These are phyloP conservation scores for Acipenser transmontanus DNA, from an alignment of 2,797 vertebrate genomes.

Conservation along the genomic window DNA sequence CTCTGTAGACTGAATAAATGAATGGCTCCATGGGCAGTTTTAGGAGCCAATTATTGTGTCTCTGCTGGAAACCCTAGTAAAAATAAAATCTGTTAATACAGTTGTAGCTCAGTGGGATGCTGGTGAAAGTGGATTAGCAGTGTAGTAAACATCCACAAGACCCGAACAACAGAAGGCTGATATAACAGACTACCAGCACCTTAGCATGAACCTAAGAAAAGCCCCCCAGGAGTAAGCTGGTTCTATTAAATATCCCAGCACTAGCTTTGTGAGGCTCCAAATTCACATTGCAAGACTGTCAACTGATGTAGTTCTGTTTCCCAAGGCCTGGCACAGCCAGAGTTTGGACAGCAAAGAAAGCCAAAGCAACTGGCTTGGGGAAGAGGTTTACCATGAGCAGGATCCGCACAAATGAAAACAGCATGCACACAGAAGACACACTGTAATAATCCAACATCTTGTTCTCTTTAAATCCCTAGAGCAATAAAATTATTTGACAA, in stretches of 20 bases:
- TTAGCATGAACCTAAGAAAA: slow-evolving; percentile 54
- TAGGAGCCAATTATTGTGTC: slow-evolving; percentile 40
- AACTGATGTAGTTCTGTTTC: slow-evolving; percentile 44
- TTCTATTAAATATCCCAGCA: slow-evolving; percentile 48
- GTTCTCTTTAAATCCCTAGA: not conserved
- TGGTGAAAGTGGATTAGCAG: slow-evolving; percentile 41
- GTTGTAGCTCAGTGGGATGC: slow-evolving; percentile 35
- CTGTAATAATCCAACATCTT: not conserved
- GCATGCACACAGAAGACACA: not conserved
- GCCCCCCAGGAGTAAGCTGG: slow-evolving; percentile 41
- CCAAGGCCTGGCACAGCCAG: slow-evolving; percentile 32
- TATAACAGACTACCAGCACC: slow-evolving; percentile 37
- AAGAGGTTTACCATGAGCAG: not conserved
- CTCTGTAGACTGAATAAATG: not conserved
- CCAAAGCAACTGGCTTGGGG: not conserved
- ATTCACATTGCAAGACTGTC: slow-evolving; percentile 48
- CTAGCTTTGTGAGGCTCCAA: slow-evolving; percentile 48
- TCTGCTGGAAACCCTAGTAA: slow-evolving; percentile 46
- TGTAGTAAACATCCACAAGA: slow-evolving; percentile 41
- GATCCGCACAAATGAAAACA: not conserved
- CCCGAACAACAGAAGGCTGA: slow-evolving; percentile 48
- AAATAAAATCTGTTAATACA: slow-evolving; percentile 53
- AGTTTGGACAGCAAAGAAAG: slow-evolving; percentile 40
- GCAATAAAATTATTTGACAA: not conserved
- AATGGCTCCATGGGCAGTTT: slow-evolving; percentile 15